These are phyloP conservation scores for Apotomis betuletana DNA, from an alignment of 2,888 invertebrate species.

Conservation along the genomic window DNA sequence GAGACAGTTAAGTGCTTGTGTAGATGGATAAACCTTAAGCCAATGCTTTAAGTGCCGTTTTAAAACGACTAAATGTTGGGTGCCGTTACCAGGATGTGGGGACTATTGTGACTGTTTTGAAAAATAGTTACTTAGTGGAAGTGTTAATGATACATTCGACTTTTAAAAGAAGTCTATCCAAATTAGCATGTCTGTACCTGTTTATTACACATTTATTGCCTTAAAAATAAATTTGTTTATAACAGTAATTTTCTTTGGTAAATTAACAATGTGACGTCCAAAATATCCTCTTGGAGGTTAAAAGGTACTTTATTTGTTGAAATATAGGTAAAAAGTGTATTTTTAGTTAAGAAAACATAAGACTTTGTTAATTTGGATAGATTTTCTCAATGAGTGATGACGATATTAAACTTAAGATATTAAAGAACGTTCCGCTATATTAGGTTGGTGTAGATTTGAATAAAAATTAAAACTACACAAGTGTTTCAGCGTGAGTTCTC, in stretches of 20 bases:
- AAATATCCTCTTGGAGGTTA: not conserved
- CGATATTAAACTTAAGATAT: not conserved
- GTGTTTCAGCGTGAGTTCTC: no score
- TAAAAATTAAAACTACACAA: no score
- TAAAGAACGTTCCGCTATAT: not conserved
- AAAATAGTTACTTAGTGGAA: not conserved
- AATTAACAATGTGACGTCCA: not conserved
- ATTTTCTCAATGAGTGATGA: not conserved
- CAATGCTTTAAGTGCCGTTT: not conserved
- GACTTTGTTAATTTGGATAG: not conserved
- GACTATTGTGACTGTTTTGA: not conserved
- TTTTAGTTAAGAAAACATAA: not conserved
- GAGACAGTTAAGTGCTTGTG: slow-evolving; percentile 23
- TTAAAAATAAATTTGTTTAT: not conserved
- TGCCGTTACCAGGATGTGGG: not conserved
- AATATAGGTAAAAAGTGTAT: not conserved
- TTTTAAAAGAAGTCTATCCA: not conserved
- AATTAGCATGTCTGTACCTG: not conserved
- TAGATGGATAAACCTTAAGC: not conserved
- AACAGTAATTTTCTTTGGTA: not conserved
- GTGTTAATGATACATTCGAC: not conserved
- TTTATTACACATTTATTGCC: not conserved
- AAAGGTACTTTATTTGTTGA: not conserved
- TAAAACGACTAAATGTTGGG: not conserved
- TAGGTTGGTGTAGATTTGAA: not conserved